phyloP scores from a whole-genome alignment of 1,140 invertebrate species.

The Bradysia coprophila region DNA sequence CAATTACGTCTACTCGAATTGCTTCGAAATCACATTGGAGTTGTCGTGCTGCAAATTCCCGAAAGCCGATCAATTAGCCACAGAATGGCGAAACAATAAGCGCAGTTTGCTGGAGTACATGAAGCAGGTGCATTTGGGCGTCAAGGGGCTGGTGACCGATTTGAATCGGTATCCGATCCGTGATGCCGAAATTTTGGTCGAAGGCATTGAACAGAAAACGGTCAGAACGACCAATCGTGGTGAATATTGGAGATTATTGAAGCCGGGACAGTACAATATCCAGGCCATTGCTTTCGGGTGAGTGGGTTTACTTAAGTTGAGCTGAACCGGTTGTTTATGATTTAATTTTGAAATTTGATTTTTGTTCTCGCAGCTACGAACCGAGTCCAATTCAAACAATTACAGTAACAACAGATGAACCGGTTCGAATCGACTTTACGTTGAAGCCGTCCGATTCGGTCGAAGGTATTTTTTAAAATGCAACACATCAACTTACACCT shows the following conservation, averaged over 20 bases:
- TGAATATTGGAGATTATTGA: conserved; percentile 71
- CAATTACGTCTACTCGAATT: conserved; percentile 89
- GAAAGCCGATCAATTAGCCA: conserved; percentile 37
- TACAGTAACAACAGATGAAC: conserved; percentile 16
- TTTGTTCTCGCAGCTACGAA: conserved; percentile 1
- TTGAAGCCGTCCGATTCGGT: conserved; percentile 16
- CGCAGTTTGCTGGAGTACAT: conserved; percentile 72
- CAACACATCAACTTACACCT: background rate
- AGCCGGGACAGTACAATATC: conserved; percentile 63
- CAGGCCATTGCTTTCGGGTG: conserved; percentile 55
- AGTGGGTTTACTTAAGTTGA: conserved; percentile 8
- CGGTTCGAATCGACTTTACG: conserved; percentile 20
- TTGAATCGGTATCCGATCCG: conserved; percentile 32
- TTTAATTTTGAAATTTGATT: conserved; percentile 11
- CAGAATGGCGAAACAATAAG: conserved; percentile 77
- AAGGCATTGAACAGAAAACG: conserved; percentile 46
- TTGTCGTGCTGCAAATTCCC: conserved; percentile 94
- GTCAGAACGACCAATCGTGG: conserved; percentile 54
- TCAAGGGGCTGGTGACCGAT: conserved; percentile 47
- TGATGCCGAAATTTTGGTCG: conserved; percentile 48
- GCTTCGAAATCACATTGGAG: conserved; percentile 94
- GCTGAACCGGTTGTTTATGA: conserved; percentile 4
- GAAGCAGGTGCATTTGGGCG: conserved; percentile 67
- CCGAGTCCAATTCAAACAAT: conserved; percentile 8
- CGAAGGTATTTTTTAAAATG: conserved; percentile 18